Base-by-base conservation (phyloP, 1,140 invertebrate species). In the Drosophila pandora region DNA sequence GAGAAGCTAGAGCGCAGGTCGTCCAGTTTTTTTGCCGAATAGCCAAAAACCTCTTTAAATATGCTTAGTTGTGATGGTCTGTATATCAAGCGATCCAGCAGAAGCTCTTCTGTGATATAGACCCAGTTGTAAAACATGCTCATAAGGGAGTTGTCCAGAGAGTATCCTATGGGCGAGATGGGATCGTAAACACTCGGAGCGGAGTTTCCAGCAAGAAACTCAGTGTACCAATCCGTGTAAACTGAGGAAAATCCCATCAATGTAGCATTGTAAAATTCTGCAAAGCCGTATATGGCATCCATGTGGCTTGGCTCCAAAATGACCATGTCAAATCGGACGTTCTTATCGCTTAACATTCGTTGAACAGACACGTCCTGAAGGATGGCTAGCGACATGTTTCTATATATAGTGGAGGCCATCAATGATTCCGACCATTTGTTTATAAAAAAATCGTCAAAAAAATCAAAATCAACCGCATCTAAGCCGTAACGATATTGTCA, bases 51-150 rank as follows among this genome's bases (percentile, higher is more conserved):
- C 55, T 85, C 62, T 1, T 81, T 62, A 5, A 90, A 72, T 2
- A 92, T 9, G n/a, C 73, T 34, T 25, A 77, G 56, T 6, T 93
- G 92, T 7, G 41, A 21, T 0, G 91, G 85, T 17, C 87, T 32
- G 1, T 54, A 17, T 1, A 55, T 3, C 17, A 60, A 47, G 5
- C 25, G 54, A 1, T 73, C 71, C 17, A 77, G 12, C 12, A 63
- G 6, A 59, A 47, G 49, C 39, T 87, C 83, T 53, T 74, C 79
- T 1, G 32, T 74, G 7, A 78, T 71, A 17, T 61, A 61, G 3
- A 87, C 12, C 57, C 77, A 68, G 57, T 93, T 93, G 10, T 68
- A 41, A n/a, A 90, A 32, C 52, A 92, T 77, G 57, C 93, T 69
- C 1, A 28, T 58, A 10, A 93, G 79, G 4, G 67, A 89, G 90